phyloP scores from a whole-genome alignment of 1,140 invertebrate species.

The Papilio helenus region DNA sequence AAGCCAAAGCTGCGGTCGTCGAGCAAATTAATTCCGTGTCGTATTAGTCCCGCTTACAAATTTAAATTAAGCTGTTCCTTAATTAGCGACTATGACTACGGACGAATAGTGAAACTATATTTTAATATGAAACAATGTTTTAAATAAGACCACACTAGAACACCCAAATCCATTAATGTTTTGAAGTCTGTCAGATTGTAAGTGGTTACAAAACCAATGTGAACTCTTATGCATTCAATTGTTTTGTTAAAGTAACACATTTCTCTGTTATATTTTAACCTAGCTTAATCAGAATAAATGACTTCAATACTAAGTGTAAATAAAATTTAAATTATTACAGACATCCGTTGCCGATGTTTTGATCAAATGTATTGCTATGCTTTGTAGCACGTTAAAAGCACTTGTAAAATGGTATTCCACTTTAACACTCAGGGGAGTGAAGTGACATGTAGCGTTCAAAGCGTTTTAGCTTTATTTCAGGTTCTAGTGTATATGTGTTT shows the following conservation, averaged over 20 bases:
- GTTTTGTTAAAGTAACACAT: too few relatives aligned
- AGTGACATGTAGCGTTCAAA: not conserved
- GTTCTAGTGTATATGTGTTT: not conserved
- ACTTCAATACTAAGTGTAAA: too few relatives aligned
- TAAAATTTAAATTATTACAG: too few relatives aligned
- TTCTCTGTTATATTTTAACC: too few relatives aligned
- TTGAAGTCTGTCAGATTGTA: too few relatives aligned
- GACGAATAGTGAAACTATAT: too few relatives aligned
- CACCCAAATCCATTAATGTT: too few relatives aligned
- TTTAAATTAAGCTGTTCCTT: slow-evolving; percentile 32
- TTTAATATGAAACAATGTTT: too few relatives aligned
- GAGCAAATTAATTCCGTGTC: slow-evolving; percentile 36
- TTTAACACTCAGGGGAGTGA: not conserved
- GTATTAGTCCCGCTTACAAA: slow-evolving; percentile 35
- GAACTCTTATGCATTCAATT: too few relatives aligned
- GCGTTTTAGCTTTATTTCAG: not conserved
- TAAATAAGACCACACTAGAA: too few relatives aligned
- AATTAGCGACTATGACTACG: slow-evolving; percentile 4
- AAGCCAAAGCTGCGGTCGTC: slow-evolving; percentile 9
- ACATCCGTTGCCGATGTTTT: not conserved
- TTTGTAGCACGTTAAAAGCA: not conserved
- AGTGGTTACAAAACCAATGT: too few relatives aligned
- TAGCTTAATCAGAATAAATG: too few relatives aligned
- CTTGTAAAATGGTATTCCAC: not conserved
- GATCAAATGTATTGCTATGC: not conserved